These are phyloP conservation scores for Taurulus bubalis DNA, from an alignment of 2,113 vertebrate genomes.

Conservation along the genomic window DNA sequence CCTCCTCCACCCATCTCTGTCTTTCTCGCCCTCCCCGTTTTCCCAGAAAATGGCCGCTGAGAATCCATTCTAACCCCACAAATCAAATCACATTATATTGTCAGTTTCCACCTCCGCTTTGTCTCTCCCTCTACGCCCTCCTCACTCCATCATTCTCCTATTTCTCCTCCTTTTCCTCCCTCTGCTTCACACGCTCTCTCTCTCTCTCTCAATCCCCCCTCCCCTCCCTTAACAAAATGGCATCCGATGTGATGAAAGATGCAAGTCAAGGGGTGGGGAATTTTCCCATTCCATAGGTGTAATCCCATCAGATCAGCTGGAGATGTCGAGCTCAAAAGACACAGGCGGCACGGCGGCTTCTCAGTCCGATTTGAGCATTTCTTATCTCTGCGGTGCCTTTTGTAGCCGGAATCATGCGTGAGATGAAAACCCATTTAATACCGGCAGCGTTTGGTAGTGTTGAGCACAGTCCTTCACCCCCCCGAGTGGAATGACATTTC, in stretches of 20 bases:
- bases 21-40: conserved; percentile 41
- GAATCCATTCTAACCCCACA: conserved; percentile 69
- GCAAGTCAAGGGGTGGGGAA: conserved; percentile 39
- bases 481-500: conserved; percentile 56
- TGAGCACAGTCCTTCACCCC: neutral
- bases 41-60: conserved; percentile 56
- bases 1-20: conserved; percentile 49
- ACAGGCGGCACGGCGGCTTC: conserved; percentile 9
- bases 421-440: conserved; percentile 39
- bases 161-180: conserved; percentile 16
- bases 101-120: conserved; percentile 75
- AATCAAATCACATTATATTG: conserved; percentile 80
- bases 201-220: neutral
- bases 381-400: conserved; percentile 10
- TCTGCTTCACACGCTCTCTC: conserved; percentile 18
- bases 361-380: conserved; percentile 31
- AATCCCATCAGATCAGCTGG: conserved; percentile 64
- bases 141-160: conserved; percentile 45
- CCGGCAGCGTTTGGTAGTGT: neutral
- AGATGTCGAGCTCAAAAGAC: conserved; percentile 48
- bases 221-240: conserved; percentile 26
- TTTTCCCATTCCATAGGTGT: conserved; percentile 42
- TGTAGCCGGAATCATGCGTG: conserved; percentile 8
- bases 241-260: conserved; percentile 56
- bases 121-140: conserved; percentile 45